phyloP scores from a whole-genome alignment of 1,140 invertebrate species.

The Drosophila gunungcola region DNA sequence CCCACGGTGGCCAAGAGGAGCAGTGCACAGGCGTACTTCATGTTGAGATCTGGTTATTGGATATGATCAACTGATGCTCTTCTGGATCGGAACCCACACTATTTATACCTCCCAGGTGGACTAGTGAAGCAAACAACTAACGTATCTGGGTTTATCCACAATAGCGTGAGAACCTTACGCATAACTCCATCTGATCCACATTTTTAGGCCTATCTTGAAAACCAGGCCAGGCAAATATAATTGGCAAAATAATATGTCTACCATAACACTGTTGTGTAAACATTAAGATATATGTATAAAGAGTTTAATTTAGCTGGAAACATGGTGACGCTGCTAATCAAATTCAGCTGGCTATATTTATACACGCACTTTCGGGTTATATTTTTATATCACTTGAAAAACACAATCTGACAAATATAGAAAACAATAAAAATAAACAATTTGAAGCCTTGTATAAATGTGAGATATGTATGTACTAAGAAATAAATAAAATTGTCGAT shows the following conservation, averaged over 20 bases:
- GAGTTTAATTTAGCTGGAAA: background rate
- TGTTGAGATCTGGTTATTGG: background rate
- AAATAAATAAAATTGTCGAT: too few relatives aligned
- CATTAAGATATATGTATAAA: background rate
- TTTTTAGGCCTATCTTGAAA: background rate
- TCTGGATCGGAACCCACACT: background rate
- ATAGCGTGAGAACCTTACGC: constrained; percentile 14
- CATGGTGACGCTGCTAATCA: background rate
- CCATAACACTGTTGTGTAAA: background rate
- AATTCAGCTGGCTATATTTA: constrained; percentile 1
- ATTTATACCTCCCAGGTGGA: constrained; percentile 15
- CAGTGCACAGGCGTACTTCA: constrained; percentile 12
- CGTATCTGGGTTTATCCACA: background rate
- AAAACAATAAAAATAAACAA: background rate
- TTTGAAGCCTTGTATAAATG: background rate
- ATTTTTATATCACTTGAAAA: background rate
- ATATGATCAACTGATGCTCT: constrained; percentile 26
- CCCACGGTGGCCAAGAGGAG: constrained; percentile 12
- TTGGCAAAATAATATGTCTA: background rate
- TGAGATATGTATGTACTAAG: background rate
- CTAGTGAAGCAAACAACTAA: background rate
- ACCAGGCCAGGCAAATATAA: background rate
- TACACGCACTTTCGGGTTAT: background rate
- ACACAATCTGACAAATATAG: background rate
- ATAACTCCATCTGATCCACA: background rate